Conservation (phyloP, 2,797 vertebrate genomes). For the Denticeps clupeoides region DNA sequence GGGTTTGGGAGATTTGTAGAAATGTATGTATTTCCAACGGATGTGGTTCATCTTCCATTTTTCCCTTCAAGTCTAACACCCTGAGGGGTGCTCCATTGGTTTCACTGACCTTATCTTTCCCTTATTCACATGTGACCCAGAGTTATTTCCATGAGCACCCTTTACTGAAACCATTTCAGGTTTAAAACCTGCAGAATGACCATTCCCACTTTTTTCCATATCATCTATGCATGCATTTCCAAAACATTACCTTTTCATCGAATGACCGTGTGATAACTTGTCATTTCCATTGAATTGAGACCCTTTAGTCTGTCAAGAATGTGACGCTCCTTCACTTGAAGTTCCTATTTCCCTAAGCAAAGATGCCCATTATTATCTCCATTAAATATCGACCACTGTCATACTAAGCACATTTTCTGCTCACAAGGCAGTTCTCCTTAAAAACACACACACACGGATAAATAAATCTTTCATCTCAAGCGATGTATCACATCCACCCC, state of each 20-base stretch:
- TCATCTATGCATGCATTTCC: conserved; percentile 4
- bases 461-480: conserved; percentile 91
- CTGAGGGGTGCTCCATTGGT: too few species aligned
- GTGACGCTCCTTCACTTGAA: conserved; percentile 25
- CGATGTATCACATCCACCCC: conserved; percentile 87
- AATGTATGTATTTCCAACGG: too few species aligned
- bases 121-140: too few species aligned
- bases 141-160: too few species aligned
- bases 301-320: conserved; percentile 24
- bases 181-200: too few species aligned
- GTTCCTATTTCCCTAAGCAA: conserved; percentile 59
- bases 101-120: too few species aligned
- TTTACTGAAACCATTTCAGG: too few species aligned
- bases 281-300: conserved; percentile 23
- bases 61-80: too few species aligned
- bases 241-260: conserved; percentile 19
- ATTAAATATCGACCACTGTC: conserved; percentile 73
- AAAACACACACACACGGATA: conserved; percentile 40
- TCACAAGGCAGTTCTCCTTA: conserved; percentile 79
- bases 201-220: conserved; percentile 16
- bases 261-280: conserved; percentile 16
- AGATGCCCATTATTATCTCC: conserved; percentile 49
- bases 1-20: too few species aligned
- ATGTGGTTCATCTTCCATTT: too few species aligned
- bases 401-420: conserved; percentile 70